Evolutionary conservation across 2,888 invertebrate species (phyloP).

Genomic region (Agriopis aurantiaria): DNA sequence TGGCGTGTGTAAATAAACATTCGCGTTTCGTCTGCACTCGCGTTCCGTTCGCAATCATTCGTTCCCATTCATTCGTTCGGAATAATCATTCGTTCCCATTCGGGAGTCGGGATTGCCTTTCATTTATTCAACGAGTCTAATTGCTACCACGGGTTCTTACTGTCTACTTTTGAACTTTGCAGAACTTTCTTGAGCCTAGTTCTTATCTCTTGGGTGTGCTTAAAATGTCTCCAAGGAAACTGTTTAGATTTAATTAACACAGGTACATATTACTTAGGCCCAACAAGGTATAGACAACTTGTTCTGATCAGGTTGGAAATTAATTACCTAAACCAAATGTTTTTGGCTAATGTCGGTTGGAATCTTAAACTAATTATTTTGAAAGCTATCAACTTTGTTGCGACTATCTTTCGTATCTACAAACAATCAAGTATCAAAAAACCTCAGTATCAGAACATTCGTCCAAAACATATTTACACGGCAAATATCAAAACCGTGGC

Average conservation of each 20-base stretch:
- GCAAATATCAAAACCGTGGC: constrained; percentile 57
- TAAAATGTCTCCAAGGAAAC: too few species aligned
- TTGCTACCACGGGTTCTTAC: constrained; percentile 53
- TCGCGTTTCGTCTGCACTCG: constrained; percentile 51
- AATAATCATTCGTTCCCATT: constrained; percentile 57
- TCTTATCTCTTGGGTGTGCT: too few species aligned
- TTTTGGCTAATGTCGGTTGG: too few species aligned
- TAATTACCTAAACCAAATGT: too few species aligned
- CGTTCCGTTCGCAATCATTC: constrained; percentile 56
- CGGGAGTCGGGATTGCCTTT: constrained; percentile 55
- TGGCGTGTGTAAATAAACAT: constrained; percentile 65
- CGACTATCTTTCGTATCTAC: constrained; percentile 7
- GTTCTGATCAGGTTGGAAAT: too few species aligned
- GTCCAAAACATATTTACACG: constrained; percentile 41
- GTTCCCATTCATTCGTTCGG: constrained; percentile 45
- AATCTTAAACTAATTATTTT: background rate
- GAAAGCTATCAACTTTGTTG: constrained; percentile 7
- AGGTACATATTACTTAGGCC: too few species aligned
- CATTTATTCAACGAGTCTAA: constrained; percentile 63
- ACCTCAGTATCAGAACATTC: constrained; percentile 32
- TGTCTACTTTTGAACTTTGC: constrained; percentile 14
- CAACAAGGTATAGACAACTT: too few species aligned
- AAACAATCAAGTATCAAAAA: constrained; percentile 30
- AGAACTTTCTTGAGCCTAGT: constrained; percentile 24
- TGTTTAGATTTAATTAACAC: too few species aligned